Percentiles rank a stretch among this genome's conserved stretches.
phyloP scores from a whole-genome alignment of 2,888 invertebrate genomes.

The Agrochola litura region DNA sequence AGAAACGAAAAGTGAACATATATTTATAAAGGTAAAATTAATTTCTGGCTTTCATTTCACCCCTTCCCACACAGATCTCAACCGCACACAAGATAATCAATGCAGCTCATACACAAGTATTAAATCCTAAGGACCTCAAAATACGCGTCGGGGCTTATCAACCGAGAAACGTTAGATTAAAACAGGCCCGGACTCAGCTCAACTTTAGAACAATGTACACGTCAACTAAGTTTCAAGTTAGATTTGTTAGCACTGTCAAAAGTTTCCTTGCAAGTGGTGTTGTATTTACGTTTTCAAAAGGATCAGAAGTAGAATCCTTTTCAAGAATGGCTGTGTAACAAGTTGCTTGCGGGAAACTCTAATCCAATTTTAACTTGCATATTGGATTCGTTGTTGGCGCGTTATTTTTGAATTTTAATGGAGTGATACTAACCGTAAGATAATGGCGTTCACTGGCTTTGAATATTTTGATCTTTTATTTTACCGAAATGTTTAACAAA shows the following conservation, averaged over 20 bases:
- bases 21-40: background rate
- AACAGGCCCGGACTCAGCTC: conserved; percentile 52
- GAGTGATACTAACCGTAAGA: background rate
- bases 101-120: conserved; percentile 19
- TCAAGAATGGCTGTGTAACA: conserved; percentile 51
- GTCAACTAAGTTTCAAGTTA: conserved; percentile 55
- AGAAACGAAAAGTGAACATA: background rate
- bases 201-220: conserved; percentile 44
- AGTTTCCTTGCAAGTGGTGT: conserved; percentile 55
- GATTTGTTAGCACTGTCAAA: conserved; percentile 58
- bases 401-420: conserved; percentile 42
- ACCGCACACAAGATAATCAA: conserved; percentile 23
- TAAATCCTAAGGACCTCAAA: conserved; percentile 33
- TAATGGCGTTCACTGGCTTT: background rate
- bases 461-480: background rate
- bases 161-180: conserved; percentile 49
- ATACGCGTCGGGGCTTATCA: conserved; percentile 46
- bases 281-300: conserved; percentile 54
- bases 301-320: conserved; percentile 46
- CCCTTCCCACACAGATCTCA: conserved; percentile 14
- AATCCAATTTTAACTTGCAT: conserved; percentile 53
- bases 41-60: background rate
- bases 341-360: conserved; percentile 52
- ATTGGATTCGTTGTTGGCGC: conserved; percentile 37
- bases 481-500: background rate